These are phyloP conservation scores for Bombycilla garrulus DNA, from an alignment of 2,113 vertebrate species.

Conservation along the genomic window DNA sequence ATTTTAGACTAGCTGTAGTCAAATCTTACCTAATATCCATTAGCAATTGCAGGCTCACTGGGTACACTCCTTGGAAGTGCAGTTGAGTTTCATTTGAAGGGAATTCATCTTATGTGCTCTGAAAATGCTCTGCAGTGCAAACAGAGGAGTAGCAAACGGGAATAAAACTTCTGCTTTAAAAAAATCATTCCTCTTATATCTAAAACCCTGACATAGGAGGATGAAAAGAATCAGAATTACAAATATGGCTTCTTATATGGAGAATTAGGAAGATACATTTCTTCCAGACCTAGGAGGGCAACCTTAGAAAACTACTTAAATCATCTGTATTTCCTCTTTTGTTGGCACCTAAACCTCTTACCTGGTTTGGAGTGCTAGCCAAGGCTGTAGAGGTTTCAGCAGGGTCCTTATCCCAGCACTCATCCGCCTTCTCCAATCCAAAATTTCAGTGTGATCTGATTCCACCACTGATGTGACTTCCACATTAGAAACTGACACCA, in stretches of 20 bases:
- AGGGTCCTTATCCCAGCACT: neutral
- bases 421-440: neutral
- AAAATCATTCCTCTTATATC: neutral
- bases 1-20: neutral
- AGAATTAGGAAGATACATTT: neutral
- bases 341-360: neutral
- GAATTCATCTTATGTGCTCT: neutral
- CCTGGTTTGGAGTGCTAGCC: neutral
- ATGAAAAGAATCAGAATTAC: neutral
- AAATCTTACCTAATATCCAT: neutral
- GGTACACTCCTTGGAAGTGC: neutral
- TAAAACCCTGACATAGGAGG: neutral
- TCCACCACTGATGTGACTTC: neutral
- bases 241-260: neutral
- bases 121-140: neutral
- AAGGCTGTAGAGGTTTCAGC: neutral
- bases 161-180: neutral
- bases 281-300: neutral
- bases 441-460: neutral
- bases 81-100: neutral
- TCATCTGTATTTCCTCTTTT: neutral
- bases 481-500: neutral
- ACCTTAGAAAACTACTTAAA: neutral
- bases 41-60: neutral
- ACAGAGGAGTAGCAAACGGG: neutral